Conservation (phyloP, 1,140 invertebrate species). For the Tenebrio molitor region DNA sequence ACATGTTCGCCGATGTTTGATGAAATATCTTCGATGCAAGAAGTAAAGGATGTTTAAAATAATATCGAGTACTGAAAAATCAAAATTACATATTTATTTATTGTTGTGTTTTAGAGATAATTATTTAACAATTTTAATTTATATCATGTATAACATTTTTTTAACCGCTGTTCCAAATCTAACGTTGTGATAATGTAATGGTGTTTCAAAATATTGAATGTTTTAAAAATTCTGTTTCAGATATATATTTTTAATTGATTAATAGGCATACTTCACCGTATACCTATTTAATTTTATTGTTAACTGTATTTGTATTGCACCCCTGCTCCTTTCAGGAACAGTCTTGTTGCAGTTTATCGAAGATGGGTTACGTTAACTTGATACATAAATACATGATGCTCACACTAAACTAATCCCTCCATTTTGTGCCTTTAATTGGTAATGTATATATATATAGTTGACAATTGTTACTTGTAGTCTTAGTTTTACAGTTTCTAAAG, state of each 20-base stretch:
- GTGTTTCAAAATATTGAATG: constrained; percentile 23
- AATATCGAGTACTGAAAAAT: constrained; percentile 13
- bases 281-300: constrained; percentile 44
- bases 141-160: constrained; percentile 22
- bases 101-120: constrained; percentile 42
- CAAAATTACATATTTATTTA: constrained; percentile 39
- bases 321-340: constrained; percentile 34
- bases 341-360: constrained; percentile 31
- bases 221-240: constrained; percentile 6
- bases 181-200: constrained; percentile 40
- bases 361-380: constrained; percentile 18
- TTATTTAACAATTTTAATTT: constrained; percentile 39
- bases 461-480: constrained; percentile 32
- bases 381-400: constrained; percentile 40
- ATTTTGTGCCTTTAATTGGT: constrained; percentile 45
- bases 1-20: background rate
- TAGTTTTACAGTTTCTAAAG: constrained; percentile 43
- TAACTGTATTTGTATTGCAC: constrained; percentile 30
- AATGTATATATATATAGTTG: constrained; percentile 43
- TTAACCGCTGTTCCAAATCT: constrained; percentile 42
- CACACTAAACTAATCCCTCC: constrained; percentile 46
- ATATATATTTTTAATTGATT: constrained; percentile 24
- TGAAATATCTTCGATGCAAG: background rate
- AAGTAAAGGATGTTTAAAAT: background rate
- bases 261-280: constrained; percentile 42